phyloP scores from a whole-genome alignment of 2,888 invertebrate genomes.

The Oligia fasciuncula region DNA sequence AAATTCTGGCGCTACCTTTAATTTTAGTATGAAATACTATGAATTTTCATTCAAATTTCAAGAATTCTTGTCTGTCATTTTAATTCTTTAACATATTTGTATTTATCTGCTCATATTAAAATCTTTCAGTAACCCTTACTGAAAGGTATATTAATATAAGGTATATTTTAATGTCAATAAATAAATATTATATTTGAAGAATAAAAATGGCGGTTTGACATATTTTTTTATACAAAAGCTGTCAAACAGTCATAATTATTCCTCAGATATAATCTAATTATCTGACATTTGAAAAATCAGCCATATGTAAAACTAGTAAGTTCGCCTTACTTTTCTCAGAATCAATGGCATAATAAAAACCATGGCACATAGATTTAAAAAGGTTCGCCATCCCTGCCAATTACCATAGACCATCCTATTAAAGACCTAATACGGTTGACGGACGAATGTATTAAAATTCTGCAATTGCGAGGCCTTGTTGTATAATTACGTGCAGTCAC shows the following conservation, averaged over 20 bases:
- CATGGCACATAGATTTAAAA: neutral
- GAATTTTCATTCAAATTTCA: neutral
- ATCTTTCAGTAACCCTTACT: too few species aligned
- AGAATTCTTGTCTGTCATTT: neutral
- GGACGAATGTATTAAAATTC: conserved; percentile 57
- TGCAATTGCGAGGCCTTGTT: conserved; percentile 48
- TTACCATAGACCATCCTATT: conserved; percentile 33
- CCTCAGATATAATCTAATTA: too few species aligned
- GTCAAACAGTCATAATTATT: too few species aligned
- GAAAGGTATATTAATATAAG: too few species aligned
- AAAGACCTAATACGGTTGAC: conserved; percentile 37
- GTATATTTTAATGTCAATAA: too few species aligned
- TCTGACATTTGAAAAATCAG: too few species aligned
- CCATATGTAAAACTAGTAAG: neutral
- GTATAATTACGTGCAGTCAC: conserved; percentile 36
- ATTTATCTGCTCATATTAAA: too few species aligned
- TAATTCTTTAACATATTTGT: neutral
- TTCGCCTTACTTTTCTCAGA: neutral
- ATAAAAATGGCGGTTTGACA: too few species aligned
- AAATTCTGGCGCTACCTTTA: too few species aligned
- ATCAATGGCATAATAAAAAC: neutral
- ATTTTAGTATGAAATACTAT: neutral
- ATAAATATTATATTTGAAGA: too few species aligned
- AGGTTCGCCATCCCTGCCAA: conserved; percentile 17
- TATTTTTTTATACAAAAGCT: too few species aligned